Evolutionary conservation across 2,113 vertebrate species (phyloP).

Genomic region (Xerus inauris): DNA sequence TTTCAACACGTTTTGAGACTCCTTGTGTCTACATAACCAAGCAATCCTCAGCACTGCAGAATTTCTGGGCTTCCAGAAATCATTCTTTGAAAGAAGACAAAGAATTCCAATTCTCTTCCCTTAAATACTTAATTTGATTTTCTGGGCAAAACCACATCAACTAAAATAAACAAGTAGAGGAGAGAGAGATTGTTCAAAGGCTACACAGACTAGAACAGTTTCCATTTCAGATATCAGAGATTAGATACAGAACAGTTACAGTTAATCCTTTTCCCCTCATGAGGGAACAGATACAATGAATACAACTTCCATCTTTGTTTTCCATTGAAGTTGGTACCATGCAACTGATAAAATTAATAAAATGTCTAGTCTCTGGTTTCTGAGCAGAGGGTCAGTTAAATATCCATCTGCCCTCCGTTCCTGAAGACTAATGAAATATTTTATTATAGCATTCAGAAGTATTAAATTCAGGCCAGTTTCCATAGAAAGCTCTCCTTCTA

Average conservation of each 20-base stretch:
- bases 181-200: slow-evolving; percentile 18
- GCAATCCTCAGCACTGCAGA: not conserved
- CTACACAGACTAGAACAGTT: slow-evolving; percentile 19
- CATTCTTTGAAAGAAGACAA: not conserved
- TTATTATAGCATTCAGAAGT: slow-evolving; percentile 58
- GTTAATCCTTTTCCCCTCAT: slow-evolving; percentile 66
- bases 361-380: slow-evolving; percentile 53
- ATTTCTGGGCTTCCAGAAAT: not conserved
- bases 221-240: slow-evolving; percentile 65
- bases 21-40: not conserved
- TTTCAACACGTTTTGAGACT: not conserved
- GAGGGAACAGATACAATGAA: slow-evolving; percentile 65
- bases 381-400: slow-evolving; percentile 55
- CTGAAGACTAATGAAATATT: slow-evolving; percentile 61
- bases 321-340: slow-evolving; percentile 61
- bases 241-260: slow-evolving; percentile 53
- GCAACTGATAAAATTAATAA: slow-evolving; percentile 69
- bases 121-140: slow-evolving; percentile 51
- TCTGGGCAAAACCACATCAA: slow-evolving; percentile 11
- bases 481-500: slow-evolving; percentile 61
- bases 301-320: slow-evolving; percentile 55
- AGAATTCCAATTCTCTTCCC: not conserved
- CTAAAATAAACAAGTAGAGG: slow-evolving; percentile 50
- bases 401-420: slow-evolving; percentile 48
- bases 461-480: slow-evolving; percentile 58